A percentile compares a stretch with the other conserved stretches of the same genome.
phyloP scores from a whole-genome alignment of 2,888 invertebrate genomes.

The Silvanus unidentatus region DNA sequence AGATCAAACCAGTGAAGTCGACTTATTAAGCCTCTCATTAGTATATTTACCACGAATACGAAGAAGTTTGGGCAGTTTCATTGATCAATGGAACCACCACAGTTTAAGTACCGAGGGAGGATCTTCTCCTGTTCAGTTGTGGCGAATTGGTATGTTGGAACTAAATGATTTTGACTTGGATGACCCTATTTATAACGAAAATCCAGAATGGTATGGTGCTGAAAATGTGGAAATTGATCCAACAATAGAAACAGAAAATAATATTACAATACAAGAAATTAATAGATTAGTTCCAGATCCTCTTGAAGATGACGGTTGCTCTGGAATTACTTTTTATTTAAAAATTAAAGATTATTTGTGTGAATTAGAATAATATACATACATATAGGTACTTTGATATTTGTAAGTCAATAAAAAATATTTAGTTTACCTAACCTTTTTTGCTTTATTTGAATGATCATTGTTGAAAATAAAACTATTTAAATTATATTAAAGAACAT shows the following conservation, averaged over 20 bases:
- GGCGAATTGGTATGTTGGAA: constrained; percentile 9
- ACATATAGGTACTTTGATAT: no score
- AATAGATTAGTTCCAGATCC: constrained; percentile 9
- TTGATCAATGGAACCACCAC: constrained; percentile 14
- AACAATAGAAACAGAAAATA: constrained; percentile 10
- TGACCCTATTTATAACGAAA: constrained; percentile 4
- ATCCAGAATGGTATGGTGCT: constrained; percentile 10
- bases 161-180: neutral
- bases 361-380: neutral
- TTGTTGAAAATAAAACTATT: no score
- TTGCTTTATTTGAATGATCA: no score
- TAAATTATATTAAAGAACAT: no score
- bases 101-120: constrained; percentile 11
- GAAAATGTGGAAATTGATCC: constrained; percentile 9
- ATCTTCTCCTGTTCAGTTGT: constrained; percentile 13
- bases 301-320: constrained; percentile 5
- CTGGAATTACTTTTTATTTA: constrained; percentile 8
- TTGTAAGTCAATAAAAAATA: no score
- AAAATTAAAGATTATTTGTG: neutral
- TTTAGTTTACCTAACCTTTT: no score
- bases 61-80: constrained; percentile 10
- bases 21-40: constrained; percentile 10
- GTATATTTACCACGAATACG: constrained; percentile 13
- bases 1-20: constrained; percentile 12
- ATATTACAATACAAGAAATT: constrained; percentile 6